Conservation (phyloP, 2,113 vertebrate genomes). For the Sapajus apella region DNA sequence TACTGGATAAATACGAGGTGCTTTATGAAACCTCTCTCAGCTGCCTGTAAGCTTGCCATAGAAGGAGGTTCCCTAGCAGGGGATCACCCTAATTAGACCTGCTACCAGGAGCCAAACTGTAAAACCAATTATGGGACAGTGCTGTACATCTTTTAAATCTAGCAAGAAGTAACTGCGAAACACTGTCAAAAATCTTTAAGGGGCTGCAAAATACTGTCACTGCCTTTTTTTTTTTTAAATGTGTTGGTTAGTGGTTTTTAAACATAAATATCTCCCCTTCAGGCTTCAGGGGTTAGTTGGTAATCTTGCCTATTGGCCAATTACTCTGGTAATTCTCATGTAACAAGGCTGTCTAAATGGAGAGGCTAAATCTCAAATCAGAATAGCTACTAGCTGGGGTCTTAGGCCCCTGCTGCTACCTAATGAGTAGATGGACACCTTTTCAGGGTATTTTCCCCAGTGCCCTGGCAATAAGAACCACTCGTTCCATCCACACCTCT, state of each 20-base stretch:
- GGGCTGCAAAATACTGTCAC: not conserved
- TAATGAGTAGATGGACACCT: not conserved
- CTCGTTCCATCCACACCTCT: not conserved
- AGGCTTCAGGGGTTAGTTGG: not conserved
- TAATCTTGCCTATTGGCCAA: not conserved
- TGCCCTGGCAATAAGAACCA: constrained; percentile 1
- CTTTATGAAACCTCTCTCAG: not conserved
- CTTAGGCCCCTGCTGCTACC: not conserved
- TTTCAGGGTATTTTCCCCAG: not conserved
- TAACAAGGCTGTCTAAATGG: not conserved
- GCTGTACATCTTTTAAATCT: not conserved
- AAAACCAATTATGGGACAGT: not conserved
- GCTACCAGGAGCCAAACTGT: not conserved
- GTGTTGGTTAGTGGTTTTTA: not conserved
- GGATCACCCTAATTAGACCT: not conserved
- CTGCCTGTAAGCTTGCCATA: not conserved
- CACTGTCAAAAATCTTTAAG: not conserved
- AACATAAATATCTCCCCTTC: not conserved
- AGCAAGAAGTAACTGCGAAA: not conserved
- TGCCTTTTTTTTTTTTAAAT: not conserved
- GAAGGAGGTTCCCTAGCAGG: not conserved
- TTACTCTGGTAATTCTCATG: not conserved
- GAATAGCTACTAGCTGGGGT: not conserved
- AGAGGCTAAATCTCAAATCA: not conserved
- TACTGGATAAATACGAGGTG: not conserved